Conservation (phyloP, 2,113 vertebrate species). For the Datnioides undecimradiatus region DNA sequence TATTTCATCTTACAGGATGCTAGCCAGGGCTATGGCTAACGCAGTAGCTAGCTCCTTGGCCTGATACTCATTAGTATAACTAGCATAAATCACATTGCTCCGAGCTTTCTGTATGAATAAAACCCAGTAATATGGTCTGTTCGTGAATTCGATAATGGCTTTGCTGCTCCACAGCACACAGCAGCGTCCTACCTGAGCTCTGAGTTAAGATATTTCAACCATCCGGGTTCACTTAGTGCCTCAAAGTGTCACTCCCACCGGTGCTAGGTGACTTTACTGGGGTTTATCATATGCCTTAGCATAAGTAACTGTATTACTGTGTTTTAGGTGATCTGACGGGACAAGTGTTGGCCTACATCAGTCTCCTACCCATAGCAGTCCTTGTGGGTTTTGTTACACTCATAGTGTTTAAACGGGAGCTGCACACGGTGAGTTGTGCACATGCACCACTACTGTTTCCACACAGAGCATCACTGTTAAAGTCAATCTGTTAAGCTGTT, state of each 20-base stretch:
- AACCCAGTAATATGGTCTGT: neutral
- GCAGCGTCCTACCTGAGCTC: neutral
- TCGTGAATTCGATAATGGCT: neutral
- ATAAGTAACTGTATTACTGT: neutral
- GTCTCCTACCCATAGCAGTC: constrained; percentile 92
- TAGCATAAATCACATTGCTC: constrained; percentile 7
- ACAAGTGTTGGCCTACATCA: constrained; percentile 92
- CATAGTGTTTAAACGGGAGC: constrained; percentile 98
- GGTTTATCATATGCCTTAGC: neutral
- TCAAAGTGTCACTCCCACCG: constrained; percentile 47
- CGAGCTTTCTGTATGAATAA: neutral
- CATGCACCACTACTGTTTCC: neutral
- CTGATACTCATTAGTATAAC: constrained; percentile 44
- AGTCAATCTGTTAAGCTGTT: neutral
- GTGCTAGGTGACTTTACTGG: neutral
- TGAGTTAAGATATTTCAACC: neutral
- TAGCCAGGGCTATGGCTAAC: constrained; percentile 51
- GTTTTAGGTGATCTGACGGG: constrained; percentile 93
- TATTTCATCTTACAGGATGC: constrained; percentile 11
- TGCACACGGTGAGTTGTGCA: constrained; percentile 92
- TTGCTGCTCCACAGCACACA: neutral
- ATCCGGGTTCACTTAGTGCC: constrained; percentile 23
- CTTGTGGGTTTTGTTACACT: constrained; percentile 96
- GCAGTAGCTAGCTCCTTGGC: constrained; percentile 50
- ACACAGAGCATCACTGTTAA: neutral